phyloP scores from a whole-genome alignment of 2,113 vertebrate species.

The Daboia siamensis region DNA sequence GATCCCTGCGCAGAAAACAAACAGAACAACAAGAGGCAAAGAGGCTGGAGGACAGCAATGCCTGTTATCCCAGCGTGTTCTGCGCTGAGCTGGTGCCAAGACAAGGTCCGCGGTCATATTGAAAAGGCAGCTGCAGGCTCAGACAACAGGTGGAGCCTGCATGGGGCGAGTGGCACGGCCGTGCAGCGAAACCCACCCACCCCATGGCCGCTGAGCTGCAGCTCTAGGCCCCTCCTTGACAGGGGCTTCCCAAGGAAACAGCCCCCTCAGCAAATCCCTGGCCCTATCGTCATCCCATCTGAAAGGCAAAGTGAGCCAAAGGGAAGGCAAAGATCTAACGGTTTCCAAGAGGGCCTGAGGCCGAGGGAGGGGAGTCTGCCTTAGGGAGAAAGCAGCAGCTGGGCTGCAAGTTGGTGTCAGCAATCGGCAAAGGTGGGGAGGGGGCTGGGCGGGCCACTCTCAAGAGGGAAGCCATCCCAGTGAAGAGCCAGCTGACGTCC shows the following conservation, averaged over 20 bases:
- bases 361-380: not conserved
- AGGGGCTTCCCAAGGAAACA: not conserved
- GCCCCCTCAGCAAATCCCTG: too few relatives aligned
- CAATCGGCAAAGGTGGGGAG: not conserved
- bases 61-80: conserved; percentile 15
- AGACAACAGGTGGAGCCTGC: not conserved
- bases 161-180: not conserved
- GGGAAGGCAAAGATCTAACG: not conserved
- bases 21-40: conserved; percentile 20
- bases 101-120: conserved; percentile 14
- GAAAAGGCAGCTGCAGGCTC: conserved; percentile 23
- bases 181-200: not conserved
- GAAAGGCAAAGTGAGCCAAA: not conserved
- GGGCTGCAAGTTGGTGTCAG: not conserved
- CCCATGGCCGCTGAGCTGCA: not conserved
- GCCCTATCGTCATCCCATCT: not conserved
- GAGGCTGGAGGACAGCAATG: conserved; percentile 23
- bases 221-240: not conserved
- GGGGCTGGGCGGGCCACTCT: not conserved
- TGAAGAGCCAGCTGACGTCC: not conserved
- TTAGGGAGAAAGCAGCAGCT: not conserved
- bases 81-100: conserved; percentile 19
- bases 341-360: not conserved
- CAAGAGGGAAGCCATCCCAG: not conserved
- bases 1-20: not conserved